These are phyloP conservation scores for Oxyscelio sp. DNA, from an alignment of 2,888 invertebrate genomes.

Conservation along the genomic window DNA sequence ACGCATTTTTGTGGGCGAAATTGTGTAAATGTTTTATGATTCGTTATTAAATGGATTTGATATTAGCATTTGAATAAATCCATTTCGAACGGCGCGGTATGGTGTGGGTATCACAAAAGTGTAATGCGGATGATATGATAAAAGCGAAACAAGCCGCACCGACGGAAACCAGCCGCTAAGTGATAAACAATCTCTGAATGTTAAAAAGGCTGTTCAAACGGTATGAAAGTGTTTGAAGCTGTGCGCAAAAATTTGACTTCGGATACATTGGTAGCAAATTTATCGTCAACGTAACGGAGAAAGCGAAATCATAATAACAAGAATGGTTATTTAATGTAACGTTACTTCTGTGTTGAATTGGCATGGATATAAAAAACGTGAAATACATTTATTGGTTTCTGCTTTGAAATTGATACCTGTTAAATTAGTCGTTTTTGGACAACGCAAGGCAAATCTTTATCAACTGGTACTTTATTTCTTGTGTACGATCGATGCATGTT, in stretches of 20 bases:
- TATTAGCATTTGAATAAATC: slow-evolving; percentile 45
- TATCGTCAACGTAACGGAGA: slow-evolving; percentile 54
- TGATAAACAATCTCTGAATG: slow-evolving; percentile 69
- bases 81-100: slow-evolving; percentile 23
- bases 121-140: slow-evolving; percentile 71
- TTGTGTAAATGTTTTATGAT: too few relatives aligned
- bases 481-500: too few relatives aligned
- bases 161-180: slow-evolving; percentile 67
- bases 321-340: slow-evolving; percentile 29
- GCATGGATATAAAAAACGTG: slow-evolving; percentile 43
- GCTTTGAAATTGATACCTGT: too few relatives aligned
- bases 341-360: slow-evolving; percentile 29
- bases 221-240: slow-evolving; percentile 40
- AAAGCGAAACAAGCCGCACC: slow-evolving; percentile 57
- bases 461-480: too few relatives aligned
- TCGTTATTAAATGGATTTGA: too few relatives aligned
- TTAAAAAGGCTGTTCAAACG: slow-evolving; percentile 54
- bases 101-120: slow-evolving; percentile 57
- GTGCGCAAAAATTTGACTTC: slow-evolving; percentile 49
- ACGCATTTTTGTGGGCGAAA: too few relatives aligned
- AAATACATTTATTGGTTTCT: slow-evolving; percentile 5
- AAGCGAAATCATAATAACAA: slow-evolving; percentile 58
- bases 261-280: neutral
- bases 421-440: too few relatives aligned
- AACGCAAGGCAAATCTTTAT: too few relatives aligned